These are phyloP conservation scores for Lasioglossum malachurum DNA, from an alignment of 2,888 invertebrate species.

Conservation along the genomic window DNA sequence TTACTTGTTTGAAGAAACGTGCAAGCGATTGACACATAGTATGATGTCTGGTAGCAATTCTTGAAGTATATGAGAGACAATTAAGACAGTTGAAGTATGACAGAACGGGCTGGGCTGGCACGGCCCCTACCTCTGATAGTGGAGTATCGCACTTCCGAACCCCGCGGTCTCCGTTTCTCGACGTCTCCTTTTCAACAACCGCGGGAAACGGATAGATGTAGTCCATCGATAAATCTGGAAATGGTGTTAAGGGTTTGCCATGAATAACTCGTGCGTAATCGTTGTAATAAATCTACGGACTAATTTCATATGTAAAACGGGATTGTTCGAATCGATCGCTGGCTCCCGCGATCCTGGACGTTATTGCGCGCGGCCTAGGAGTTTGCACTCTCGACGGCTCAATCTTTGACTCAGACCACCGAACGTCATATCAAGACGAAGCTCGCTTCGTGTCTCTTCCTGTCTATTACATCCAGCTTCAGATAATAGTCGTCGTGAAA, in stretches of 20 bases:
- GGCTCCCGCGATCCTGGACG: neutral
- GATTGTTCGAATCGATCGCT: neutral
- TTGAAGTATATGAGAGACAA: neutral
- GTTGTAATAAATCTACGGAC: neutral
- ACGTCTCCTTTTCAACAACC: neutral
- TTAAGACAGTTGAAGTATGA: neutral
- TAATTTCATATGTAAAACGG: slow-evolving; percentile 1
- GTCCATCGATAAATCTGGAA: slow-evolving; percentile 14
- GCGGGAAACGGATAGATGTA: slow-evolving; percentile 5
- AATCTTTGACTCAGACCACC: neutral
- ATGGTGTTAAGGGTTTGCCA: slow-evolving; percentile 11
- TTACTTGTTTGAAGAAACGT: neutral
- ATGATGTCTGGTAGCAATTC: neutral
- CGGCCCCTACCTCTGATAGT: neutral
- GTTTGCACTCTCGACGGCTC: neutral
- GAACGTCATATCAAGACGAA: neutral
- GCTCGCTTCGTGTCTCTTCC: too few relatives aligned
- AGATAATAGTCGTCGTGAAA: too few relatives aligned
- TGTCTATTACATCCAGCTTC: too few relatives aligned
- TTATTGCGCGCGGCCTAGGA: neutral
- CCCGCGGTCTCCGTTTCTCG: neutral
- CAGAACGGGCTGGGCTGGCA: neutral
- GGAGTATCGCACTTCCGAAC: neutral
- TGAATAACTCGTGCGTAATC: neutral
- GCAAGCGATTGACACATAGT: neutral